Evolutionary conservation across 2,888 invertebrate genomes (phyloP).

Genomic region (Dolomedes plantarius): DNA sequence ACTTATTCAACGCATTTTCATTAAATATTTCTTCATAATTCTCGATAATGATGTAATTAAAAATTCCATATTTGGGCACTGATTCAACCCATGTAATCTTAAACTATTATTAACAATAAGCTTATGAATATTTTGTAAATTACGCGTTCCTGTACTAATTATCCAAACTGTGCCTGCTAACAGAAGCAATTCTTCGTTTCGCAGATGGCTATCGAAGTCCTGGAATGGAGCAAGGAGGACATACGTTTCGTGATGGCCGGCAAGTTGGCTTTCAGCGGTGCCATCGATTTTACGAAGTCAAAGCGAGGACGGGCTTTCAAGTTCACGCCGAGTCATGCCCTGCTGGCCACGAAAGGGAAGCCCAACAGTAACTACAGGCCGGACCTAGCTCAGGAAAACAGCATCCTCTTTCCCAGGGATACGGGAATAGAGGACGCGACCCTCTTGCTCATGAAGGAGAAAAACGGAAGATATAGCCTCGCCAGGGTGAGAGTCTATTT

Average conservation of each 20-base stretch:
- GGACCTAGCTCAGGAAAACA: constrained; percentile 78
- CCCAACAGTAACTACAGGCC: constrained; percentile 84
- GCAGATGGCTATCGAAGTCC: constrained; percentile 91
- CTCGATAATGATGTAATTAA: too few species aligned
- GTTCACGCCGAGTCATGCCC: constrained; percentile 89
- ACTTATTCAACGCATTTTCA: too few species aligned
- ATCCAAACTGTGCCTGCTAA: too few species aligned
- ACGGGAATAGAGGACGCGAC: constrained; percentile 89
- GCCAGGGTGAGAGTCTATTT: constrained; percentile 81
- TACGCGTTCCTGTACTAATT: too few species aligned
- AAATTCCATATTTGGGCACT: too few species aligned
- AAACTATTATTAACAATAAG: too few species aligned
- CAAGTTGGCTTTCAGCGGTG: constrained; percentile 89
- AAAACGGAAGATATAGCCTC: constrained; percentile 89
- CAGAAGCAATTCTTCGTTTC: too few species aligned
- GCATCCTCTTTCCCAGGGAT: constrained; percentile 78
- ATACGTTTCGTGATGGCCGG: constrained; percentile 94
- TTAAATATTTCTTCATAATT: too few species aligned
- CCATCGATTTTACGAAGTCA: constrained; percentile 76
- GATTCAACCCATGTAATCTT: too few species aligned
- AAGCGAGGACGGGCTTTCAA: constrained; percentile 75
- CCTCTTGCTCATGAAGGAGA: constrained; percentile 90
- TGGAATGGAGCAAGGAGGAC: constrained; percentile 93
- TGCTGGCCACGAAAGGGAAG: constrained; percentile 93
- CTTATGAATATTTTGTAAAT: too few species aligned